phyloP scores from a whole-genome alignment of 1,140 invertebrate genomes.

The Glossosoma conforme region DNA sequence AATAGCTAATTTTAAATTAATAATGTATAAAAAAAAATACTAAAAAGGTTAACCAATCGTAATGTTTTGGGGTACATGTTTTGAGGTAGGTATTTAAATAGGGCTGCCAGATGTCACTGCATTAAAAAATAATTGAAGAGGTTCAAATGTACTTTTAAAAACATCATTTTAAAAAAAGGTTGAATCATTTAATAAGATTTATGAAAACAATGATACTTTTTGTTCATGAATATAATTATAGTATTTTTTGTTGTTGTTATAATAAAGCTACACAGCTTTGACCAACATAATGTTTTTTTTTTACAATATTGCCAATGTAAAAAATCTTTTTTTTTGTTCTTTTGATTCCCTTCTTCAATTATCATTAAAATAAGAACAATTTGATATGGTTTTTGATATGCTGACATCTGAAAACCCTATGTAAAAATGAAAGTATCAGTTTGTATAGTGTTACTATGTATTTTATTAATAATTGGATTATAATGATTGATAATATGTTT shows the following conservation, averaged over 20 bases:
- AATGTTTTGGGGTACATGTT: too few relatives aligned
- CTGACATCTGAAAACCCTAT: not conserved
- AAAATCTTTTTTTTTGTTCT: not conserved
- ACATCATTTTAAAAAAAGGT: too few relatives aligned
- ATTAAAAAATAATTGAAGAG: too few relatives aligned
- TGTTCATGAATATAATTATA: too few relatives aligned
- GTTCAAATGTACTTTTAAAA: too few relatives aligned
- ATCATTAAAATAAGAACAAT: not conserved
- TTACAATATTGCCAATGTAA: not conserved
- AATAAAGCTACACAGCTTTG: not conserved
- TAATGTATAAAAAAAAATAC: too few relatives aligned
- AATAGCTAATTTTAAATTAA: too few relatives aligned
- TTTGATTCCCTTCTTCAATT: not conserved
- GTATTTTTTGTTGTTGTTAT: not conserved
- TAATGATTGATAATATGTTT: conserved; percentile 30
- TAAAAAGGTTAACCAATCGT: too few relatives aligned
- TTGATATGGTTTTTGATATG: not conserved
- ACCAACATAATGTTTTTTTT: not conserved
- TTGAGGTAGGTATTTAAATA: too few relatives aligned
- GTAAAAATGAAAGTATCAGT: conserved; percentile 29
- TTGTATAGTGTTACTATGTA: conserved; percentile 30
- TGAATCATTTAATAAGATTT: too few relatives aligned
- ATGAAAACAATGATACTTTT: too few relatives aligned
- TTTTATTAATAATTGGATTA: conserved; percentile 30
- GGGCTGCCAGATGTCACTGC: too few relatives aligned